These are phyloP conservation scores for Ophioninae sp. DNA, from an alignment of 2,888 invertebrate genomes.

Conservation along the genomic window DNA sequence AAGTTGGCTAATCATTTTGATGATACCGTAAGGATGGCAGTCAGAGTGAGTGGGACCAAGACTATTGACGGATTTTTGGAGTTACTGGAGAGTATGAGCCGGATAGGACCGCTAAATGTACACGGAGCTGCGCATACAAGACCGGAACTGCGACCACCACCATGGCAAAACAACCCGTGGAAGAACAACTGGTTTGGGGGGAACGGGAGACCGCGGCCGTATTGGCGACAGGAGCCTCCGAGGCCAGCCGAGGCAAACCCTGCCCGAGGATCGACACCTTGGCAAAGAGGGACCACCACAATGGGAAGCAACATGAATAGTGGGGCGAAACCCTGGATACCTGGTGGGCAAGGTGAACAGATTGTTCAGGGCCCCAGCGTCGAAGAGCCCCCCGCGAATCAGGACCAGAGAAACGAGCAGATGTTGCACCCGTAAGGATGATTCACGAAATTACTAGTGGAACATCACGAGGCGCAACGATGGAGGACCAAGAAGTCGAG, in stretches of 20 bases:
- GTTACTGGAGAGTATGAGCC: background rate
- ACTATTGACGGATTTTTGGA: background rate
- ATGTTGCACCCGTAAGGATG: slow-evolving; percentile 22
- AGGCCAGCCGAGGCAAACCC: background rate
- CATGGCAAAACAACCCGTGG: background rate
- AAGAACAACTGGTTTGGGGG: background rate
- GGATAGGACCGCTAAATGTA: background rate
- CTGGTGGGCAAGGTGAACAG: no score
- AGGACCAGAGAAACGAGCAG: slow-evolving; percentile 17
- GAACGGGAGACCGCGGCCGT: no score
- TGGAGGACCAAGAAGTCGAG: background rate
- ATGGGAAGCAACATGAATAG: no score
- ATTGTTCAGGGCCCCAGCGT: no score
- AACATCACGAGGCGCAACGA: slow-evolving; percentile 12
- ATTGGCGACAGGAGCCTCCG: no score
- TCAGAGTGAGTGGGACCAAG: background rate
- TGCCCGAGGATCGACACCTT: no score
- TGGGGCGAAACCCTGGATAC: no score
- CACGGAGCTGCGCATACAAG: background rate
- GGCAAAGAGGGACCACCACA: no score
- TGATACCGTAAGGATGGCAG: background rate
- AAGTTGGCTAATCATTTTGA: slow-evolving; percentile 7
- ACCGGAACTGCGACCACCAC: no score
- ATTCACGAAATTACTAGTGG: background rate
- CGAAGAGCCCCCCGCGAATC: fast-evolving